Evolutionary conservation across 92 coral and sea anemone species (phyloP).

Genomic region (Micromussa lordhowensis): DNA sequence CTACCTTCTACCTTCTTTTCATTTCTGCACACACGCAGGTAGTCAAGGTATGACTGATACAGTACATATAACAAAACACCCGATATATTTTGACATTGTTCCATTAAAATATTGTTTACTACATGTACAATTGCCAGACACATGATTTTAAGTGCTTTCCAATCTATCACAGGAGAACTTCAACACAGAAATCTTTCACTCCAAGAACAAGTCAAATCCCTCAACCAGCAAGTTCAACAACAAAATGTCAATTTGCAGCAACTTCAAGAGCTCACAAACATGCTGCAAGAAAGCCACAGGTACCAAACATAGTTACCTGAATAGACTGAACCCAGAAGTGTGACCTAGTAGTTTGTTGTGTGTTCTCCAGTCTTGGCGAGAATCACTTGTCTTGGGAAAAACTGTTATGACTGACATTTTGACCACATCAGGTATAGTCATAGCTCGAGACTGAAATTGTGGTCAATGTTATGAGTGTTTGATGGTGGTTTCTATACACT

Average conservation of each 20-base stretch:
- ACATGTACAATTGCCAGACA: not conserved
- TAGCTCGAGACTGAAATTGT: not conserved
- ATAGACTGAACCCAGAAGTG: not conserved
- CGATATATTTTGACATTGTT: not conserved
- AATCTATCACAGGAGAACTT: conserved; percentile 74
- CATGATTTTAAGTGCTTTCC: not conserved
- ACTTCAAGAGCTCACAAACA: conserved; percentile 91
- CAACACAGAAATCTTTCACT: conserved; percentile 70
- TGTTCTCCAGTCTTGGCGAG: not conserved
- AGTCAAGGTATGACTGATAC: not conserved
- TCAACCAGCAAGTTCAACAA: conserved; percentile 85
- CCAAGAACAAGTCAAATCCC: conserved; percentile 80
- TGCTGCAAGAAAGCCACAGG: conserved; percentile 99
- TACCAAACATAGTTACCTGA: not conserved
- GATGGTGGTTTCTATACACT: no score
- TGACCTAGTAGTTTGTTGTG: not conserved
- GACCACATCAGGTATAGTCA: not conserved
- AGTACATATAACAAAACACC: no score
- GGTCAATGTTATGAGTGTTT: no score
- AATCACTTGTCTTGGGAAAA: not conserved
- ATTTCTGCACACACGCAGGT: not conserved
- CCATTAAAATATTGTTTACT: not conserved
- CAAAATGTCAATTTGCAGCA: conserved; percentile 86
- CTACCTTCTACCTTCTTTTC: no score
- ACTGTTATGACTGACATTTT: not conserved